These are phyloP conservation scores for Melanerpes aurifrons DNA, from an alignment of 2,113 vertebrate genomes.

Conservation along the genomic window DNA sequence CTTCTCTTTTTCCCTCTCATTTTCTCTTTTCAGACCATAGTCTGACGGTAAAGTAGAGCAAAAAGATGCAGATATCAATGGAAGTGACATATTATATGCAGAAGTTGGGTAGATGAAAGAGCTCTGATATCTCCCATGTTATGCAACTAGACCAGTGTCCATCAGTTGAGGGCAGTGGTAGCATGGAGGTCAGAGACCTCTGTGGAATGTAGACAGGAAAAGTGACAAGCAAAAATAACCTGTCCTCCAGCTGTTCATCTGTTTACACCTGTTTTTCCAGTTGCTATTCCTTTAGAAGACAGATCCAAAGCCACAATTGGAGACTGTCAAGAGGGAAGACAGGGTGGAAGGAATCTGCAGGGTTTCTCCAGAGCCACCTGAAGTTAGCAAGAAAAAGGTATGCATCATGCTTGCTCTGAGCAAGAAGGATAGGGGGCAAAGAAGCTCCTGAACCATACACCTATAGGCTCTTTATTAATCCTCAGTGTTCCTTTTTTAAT, in stretches of 20 bases:
- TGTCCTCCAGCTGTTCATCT: not conserved
- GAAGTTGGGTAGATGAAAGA: not conserved
- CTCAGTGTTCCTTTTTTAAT: not conserved
- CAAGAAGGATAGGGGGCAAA: not conserved
- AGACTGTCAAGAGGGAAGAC: not conserved
- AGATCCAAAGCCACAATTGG: not conserved
- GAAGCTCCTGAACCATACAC: not conserved
- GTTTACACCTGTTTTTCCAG: not conserved
- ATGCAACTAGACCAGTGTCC: not conserved
- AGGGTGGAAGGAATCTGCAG: not conserved
- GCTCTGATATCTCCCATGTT: not conserved
- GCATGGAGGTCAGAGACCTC: not conserved
- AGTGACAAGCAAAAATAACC: not conserved
- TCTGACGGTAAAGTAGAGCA: not conserved
- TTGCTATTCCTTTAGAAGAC: not conserved
- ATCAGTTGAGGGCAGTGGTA: not conserved
- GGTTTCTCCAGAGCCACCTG: not conserved
- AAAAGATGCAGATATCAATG: not conserved
- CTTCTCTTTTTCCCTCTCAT: not conserved
- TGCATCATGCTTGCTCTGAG: not conserved
- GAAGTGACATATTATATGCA: not conserved
- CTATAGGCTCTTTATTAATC: not conserved
- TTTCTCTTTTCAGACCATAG: not conserved
- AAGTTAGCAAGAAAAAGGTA: not conserved
- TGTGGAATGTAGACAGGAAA: not conserved